Evolutionary conservation across 2,888 invertebrate species (phyloP).

Genomic region (Hartigia nigra): DNA sequence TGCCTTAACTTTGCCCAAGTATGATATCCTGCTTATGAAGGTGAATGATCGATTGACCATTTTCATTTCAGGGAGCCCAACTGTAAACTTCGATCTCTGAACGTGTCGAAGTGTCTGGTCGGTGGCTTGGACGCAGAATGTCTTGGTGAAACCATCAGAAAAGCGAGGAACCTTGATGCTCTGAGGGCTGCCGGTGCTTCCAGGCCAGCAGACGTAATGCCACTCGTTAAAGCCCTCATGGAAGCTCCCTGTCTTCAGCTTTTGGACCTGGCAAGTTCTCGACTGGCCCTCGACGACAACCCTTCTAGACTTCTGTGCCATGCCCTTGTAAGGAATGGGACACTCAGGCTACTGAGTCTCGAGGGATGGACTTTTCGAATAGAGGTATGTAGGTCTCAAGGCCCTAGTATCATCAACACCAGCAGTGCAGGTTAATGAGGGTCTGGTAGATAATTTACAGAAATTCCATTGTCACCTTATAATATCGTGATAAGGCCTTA

Average conservation of each 20-base stretch:
- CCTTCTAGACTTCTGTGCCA: constrained; percentile 67
- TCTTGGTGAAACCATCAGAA: constrained; percentile 69
- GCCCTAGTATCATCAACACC: not conserved
- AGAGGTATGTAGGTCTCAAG: constrained; percentile 62
- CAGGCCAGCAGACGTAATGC: constrained; percentile 69
- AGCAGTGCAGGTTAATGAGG: not conserved
- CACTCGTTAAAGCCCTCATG: constrained; percentile 68
- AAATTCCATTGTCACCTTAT: not conserved
- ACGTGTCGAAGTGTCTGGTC: constrained; percentile 70
- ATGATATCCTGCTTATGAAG: not conserved
- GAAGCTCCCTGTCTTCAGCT: constrained; percentile 69
- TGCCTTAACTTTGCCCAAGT: not conserved
- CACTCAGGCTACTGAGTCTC: constrained; percentile 68
- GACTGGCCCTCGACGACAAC: constrained; percentile 69
- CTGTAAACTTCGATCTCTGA: constrained; percentile 69
- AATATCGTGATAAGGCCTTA: not conserved
- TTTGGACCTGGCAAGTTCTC: constrained; percentile 69
- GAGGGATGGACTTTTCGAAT: constrained; percentile 71
- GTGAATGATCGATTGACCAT: not conserved
- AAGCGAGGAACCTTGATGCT: constrained; percentile 68
- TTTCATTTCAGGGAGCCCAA: constrained; percentile 64
- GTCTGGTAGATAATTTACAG: not conserved
- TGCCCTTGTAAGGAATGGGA: constrained; percentile 66
- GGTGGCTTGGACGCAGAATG: constrained; percentile 70
- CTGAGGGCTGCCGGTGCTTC: constrained; percentile 70